Conservation (phyloP, 2,797 vertebrate species). For the Arctocebus calabarensis region DNA sequence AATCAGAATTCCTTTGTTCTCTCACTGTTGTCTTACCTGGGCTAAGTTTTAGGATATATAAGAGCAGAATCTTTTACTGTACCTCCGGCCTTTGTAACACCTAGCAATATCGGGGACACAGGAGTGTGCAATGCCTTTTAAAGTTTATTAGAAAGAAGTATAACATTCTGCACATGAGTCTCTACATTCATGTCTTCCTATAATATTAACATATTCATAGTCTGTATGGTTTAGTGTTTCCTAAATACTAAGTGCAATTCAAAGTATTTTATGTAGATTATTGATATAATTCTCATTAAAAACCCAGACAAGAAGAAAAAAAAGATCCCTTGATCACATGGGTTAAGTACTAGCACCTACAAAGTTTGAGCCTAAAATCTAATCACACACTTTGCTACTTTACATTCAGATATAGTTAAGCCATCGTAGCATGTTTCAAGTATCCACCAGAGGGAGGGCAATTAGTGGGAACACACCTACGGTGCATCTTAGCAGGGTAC, state of each 20-base stretch:
- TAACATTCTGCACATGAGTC: neutral
- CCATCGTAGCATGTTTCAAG: neutral
- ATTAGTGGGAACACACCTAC: no score
- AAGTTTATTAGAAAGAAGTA: neutral
- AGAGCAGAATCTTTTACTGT: neutral
- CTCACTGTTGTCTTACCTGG: neutral
- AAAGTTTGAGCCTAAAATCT: neutral
- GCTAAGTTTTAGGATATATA: neutral
- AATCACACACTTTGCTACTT: neutral
- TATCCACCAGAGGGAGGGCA: no score
- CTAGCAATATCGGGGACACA: neutral
- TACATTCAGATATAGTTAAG: neutral
- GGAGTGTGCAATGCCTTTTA: neutral
- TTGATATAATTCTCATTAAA: neutral
- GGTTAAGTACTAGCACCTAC: neutral
- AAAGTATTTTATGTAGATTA: neutral
- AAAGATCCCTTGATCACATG: neutral
- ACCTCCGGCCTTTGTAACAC: neutral
- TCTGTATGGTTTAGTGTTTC: neutral
- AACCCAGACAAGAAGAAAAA: neutral
- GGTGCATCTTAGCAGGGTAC: no score
- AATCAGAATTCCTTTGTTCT: constrained; percentile 2
- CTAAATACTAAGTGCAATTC: neutral
- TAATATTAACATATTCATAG: neutral
- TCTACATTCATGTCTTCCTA: neutral